A percentile compares a stretch with the other conserved stretches of the same genome.
These are phyloP conservation scores for Elegia similella DNA, from an alignment of 2,888 invertebrate genomes.

Conservation along the genomic window DNA sequence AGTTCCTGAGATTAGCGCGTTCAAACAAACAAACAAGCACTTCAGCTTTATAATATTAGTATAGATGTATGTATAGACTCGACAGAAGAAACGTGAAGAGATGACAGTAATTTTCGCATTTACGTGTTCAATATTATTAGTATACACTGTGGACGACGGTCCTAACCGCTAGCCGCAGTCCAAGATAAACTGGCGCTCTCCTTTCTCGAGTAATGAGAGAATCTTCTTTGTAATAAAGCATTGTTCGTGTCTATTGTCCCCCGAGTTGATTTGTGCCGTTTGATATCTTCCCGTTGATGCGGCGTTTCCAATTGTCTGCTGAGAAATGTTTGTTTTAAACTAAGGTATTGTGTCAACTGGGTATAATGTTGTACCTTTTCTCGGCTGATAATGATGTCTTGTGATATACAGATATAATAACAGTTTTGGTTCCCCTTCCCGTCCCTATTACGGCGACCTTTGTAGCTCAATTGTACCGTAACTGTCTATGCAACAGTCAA, in stretches of 20 bases:
- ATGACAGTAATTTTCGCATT: no score
- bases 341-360: conserved; percentile 3
- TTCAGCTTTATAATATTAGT: no score
- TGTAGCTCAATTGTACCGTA: no score
- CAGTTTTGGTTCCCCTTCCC: no score
- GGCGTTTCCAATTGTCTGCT: conserved; percentile 22
- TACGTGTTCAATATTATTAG: no score
- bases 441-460: no score
- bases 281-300: conserved; percentile 21
- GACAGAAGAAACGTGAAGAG: no score
- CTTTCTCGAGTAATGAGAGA: conserved; percentile 18
- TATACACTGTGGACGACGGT: neutral
- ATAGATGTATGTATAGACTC: no score
- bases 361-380: neutral
- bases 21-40: no score
- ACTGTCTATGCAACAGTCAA: no score
- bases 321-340: conserved; percentile 21
- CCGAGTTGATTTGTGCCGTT: conserved; percentile 22
- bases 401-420: no score
- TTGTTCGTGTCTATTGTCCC: conserved; percentile 22
- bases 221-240: conserved; percentile 21
- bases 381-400: neutral
- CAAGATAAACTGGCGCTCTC: conserved; percentile 16
- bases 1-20: no score
- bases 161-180: neutral